These are phyloP conservation scores for Rhagologus leucostigma DNA, from an alignment of 2,113 vertebrate species.

Conservation along the genomic window DNA sequence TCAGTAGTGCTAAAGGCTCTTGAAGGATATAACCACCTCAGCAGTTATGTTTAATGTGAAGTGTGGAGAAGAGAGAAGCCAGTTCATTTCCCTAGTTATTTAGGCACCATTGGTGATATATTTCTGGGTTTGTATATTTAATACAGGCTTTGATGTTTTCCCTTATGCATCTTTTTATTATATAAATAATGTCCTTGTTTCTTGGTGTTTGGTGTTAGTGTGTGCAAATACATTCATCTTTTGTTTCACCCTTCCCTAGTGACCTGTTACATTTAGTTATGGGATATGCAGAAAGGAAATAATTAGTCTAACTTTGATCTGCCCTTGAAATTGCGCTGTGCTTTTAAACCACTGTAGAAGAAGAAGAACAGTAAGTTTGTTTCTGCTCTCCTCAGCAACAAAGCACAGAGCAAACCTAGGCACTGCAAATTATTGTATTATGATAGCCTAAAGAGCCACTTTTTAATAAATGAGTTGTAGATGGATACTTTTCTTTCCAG, in stretches of 20 bases:
- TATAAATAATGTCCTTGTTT: constrained; percentile 56
- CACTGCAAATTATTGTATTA: not conserved
- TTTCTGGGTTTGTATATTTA: constrained; percentile 30
- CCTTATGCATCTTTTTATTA: constrained; percentile 53
- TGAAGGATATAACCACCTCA: constrained; percentile 6
- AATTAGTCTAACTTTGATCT: constrained; percentile 68
- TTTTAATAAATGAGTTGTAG: not conserved
- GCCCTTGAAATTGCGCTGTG: constrained; percentile 43
- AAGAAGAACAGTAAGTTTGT: constrained; percentile 9
- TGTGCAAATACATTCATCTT: constrained; percentile 54
- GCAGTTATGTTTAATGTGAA: not conserved
- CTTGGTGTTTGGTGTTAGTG: constrained; percentile 41
- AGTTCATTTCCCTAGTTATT: constrained; percentile 36
- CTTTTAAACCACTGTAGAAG: constrained; percentile 26
- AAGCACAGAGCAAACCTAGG: not conserved
- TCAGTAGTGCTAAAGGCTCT: not conserved
- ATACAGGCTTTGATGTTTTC: constrained; percentile 56
- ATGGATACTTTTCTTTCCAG: not conserved
- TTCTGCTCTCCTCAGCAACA: constrained; percentile 50
- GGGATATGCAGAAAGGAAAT: constrained; percentile 59
- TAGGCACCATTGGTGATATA: constrained; percentile 10
- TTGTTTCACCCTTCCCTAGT: constrained; percentile 59
- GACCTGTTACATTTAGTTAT: constrained; percentile 61
- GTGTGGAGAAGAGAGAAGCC: not conserved
- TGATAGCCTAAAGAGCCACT: not conserved